Base-by-base conservation (phyloP, 92 coral and sea anemone species). In the Nematostella vectensis region DNA sequence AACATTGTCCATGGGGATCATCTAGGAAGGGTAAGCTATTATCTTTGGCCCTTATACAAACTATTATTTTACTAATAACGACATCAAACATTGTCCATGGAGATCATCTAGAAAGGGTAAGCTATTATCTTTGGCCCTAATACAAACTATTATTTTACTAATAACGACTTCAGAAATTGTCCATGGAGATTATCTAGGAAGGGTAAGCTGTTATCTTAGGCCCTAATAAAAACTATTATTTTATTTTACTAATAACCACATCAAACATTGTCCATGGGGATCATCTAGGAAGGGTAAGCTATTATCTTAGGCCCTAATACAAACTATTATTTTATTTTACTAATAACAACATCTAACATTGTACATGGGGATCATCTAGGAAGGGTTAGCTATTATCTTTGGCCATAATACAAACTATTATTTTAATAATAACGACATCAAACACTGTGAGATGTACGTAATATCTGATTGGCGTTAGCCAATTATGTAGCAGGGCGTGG, bases 21-120 rank as follows among this genome's bases (percentile, higher is more conserved):
- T 31, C 72, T 93, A 31, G 94, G 93, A 31, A 93, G 82, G 95
- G 99, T 93, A 48, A 39, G 3, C 11, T 17, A 18, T n/a, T n/a
- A n/a, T n/a, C n/a, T n/a, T n/a, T n/a, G n/a, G n/a, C n/a, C n/a
- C n/a, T 93, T 47, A 70, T 93, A 19, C 99, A 93, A 59, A 93
- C 96, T 1, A 74, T 93, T 11, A 72, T 93, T 29, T 76, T 93
- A 18, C 63, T 93, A 27, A 65, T 93, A 15, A 93, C 99, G 12
- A 93, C 99, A 1, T 86, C 99, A 36, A 82, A 72, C 39, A 69
- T 86, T 40, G 94, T 93, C 20, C 72, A 88, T 78, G 96, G 99
- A 28, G 96, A 93, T 48, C 60, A 74, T 31, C 72, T 93, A 31
- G 94, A 88, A 31, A 93, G 82, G 95, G 99, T 93, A 48, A 39